Conservation (phyloP, 1,140 invertebrate genomes). For the Psilanteris sp. region DNA sequence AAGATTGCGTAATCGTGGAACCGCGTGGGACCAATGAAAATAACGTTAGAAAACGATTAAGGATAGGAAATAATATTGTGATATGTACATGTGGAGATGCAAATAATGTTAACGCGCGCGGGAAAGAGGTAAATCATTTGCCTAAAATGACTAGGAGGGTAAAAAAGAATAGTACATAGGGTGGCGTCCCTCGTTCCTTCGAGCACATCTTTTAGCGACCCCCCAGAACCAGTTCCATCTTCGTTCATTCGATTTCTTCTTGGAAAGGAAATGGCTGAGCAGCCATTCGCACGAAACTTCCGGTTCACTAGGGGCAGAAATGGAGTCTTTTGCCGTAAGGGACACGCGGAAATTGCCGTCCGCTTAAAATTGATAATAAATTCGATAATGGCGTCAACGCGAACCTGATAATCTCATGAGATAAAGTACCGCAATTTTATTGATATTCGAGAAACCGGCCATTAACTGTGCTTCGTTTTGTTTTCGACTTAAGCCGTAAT, state of each 20-base stretch:
- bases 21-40: constrained; percentile 23
- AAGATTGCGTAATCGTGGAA: neutral
- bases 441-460: constrained; percentile 36
- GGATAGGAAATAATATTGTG: constrained; percentile 52
- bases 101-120: neutral
- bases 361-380: constrained; percentile 79
- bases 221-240: constrained; percentile 60
- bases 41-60: constrained; percentile 37
- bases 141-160: constrained; percentile 59
- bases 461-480: constrained; percentile 3
- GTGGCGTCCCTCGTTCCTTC: constrained; percentile 62
- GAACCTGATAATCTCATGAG: constrained; percentile 69
- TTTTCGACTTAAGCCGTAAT: constrained; percentile 10
- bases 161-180: constrained; percentile 41
- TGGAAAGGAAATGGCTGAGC: constrained; percentile 78
- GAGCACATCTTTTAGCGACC: constrained; percentile 63
- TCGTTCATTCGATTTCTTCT: constrained; percentile 76
- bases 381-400: constrained; percentile 71
- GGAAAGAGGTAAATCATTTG: constrained; percentile 58
- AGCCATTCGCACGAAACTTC: constrained; percentile 79
- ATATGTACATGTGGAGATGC: constrained; percentile 16
- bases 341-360: constrained; percentile 75
- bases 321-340: constrained; percentile 70
- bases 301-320: constrained; percentile 75
- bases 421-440: constrained; percentile 76